Conservation (phyloP, 2,797 vertebrate genomes). For the Labeo calbasu region DNA sequence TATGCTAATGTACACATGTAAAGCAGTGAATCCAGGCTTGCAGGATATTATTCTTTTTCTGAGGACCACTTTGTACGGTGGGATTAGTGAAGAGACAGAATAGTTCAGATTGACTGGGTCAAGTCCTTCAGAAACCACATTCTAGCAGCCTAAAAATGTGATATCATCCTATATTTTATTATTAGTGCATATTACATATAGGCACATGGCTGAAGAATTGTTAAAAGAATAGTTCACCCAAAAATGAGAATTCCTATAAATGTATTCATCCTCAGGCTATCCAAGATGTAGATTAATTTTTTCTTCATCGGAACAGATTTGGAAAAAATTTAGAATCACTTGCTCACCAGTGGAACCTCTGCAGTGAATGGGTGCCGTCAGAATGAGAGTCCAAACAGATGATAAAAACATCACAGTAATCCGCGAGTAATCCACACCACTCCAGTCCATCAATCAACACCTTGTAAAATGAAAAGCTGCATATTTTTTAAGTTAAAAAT, state of each 20-base stretch:
- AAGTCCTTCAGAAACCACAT: background rate
- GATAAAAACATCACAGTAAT: background rate
- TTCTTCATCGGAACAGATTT: background rate
- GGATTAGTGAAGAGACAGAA: conserved; percentile 73
- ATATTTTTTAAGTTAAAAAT: background rate
- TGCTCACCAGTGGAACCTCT: background rate
- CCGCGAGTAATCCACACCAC: background rate
- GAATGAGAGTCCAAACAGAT: background rate
- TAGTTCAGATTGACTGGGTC: conserved; percentile 50
- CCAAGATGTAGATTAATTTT: background rate
- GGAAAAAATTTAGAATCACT: background rate
- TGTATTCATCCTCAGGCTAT: background rate
- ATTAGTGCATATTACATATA: background rate
- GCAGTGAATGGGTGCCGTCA: background rate
- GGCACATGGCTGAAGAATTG: background rate
- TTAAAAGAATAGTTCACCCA: background rate
- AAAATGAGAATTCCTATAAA: background rate
- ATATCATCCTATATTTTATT: background rate
- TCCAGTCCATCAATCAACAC: background rate
- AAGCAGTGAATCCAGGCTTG: conserved; percentile 76
- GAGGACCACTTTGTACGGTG: conserved; percentile 74
- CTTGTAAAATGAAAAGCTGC: background rate
- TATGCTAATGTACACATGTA: conserved; percentile 65
- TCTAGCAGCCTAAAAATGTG: background rate
- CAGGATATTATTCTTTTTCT: conserved; percentile 78